Evolutionary conservation across 30 jellyfish, hydroid and myxozoan species (phyloP).

Genomic region (Aurelia sp.): DNA sequence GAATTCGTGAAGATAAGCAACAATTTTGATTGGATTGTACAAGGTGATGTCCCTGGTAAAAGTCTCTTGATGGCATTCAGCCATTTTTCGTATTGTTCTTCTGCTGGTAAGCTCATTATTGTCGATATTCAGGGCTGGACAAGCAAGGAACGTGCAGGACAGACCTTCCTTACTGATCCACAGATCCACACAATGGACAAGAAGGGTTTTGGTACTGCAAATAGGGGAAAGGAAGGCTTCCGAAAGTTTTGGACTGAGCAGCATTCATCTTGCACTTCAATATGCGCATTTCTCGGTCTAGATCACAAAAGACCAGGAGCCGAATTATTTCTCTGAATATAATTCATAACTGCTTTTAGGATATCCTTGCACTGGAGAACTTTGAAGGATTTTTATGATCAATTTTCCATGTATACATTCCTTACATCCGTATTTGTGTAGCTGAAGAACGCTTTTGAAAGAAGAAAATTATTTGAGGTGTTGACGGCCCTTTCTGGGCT

Average conservation of each 20-base stretch:
- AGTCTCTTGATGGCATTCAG: conserved; percentile 67
- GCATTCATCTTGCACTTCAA: conserved; percentile 48
- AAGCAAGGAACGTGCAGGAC: conserved; percentile 51
- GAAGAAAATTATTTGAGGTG: too few species aligned
- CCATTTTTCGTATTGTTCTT: conserved; percentile 55
- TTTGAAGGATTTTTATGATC: too few species aligned
- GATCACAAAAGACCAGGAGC: conserved; percentile 14
- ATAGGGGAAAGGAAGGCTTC: conserved; percentile 55
- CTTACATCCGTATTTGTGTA: too few species aligned
- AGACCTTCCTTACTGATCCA: conserved; percentile 67
- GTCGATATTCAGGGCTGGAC: conserved; percentile 83
- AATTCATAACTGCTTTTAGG: too few species aligned
- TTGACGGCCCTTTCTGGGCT: too few species aligned
- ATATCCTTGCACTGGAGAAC: too few species aligned
- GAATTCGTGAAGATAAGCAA: conserved; percentile 55
- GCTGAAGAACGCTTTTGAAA: too few species aligned
- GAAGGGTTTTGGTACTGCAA: conserved; percentile 71
- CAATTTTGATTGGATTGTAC: conserved; percentile 29
- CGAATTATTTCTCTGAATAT: neutral
- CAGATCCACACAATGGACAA: conserved; percentile 69
- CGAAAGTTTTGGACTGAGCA: conserved; percentile 42
- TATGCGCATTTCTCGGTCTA: conserved; percentile 33
- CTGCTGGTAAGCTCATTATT: conserved; percentile 47
- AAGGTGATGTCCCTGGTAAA: conserved; percentile 62
- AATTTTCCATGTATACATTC: too few species aligned